Evolutionary conservation across 23 tunicate species (phyloP).

Genomic region (Ciona savignyi): DNA sequence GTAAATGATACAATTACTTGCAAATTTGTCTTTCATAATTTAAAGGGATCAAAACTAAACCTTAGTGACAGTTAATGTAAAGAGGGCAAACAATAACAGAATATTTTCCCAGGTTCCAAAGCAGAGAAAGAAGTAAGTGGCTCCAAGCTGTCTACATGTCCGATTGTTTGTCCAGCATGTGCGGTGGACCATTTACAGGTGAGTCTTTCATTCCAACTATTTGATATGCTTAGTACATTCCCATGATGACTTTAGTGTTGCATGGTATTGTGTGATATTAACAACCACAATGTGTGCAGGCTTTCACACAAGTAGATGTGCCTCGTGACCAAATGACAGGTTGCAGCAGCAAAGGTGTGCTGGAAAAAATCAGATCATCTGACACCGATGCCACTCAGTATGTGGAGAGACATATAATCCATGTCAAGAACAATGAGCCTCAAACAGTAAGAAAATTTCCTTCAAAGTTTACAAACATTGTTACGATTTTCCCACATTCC

Average conservation of each 20-base stretch:
- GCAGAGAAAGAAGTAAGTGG: background rate
- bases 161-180: conserved; percentile 1
- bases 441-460: background rate
- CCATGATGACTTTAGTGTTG: too few species aligned
- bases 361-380: background rate
- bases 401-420: background rate
- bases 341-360: background rate
- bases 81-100: background rate
- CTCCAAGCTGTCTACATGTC: conserved; percentile 1
- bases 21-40: too few species aligned
- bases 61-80: too few species aligned
- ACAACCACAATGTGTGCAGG: too few species aligned
- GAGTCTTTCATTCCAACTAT: background rate
- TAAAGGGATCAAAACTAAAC: too few species aligned
- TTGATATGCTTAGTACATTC: too few species aligned
- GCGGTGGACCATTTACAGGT: background rate
- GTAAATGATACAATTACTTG: too few species aligned
- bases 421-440: background rate
- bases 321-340: background rate
- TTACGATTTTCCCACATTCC: background rate
- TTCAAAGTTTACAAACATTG: too few species aligned
- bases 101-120: background rate
- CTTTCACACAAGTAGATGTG: background rate
- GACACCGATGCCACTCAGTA: background rate
- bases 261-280: too few species aligned